Percentiles rank a stretch among this genome's conserved stretches.
These are phyloP conservation scores for Flabesymbios commensalis DNA, from an alignment of 2,888 invertebrate species.

Conservation along the genomic window DNA sequence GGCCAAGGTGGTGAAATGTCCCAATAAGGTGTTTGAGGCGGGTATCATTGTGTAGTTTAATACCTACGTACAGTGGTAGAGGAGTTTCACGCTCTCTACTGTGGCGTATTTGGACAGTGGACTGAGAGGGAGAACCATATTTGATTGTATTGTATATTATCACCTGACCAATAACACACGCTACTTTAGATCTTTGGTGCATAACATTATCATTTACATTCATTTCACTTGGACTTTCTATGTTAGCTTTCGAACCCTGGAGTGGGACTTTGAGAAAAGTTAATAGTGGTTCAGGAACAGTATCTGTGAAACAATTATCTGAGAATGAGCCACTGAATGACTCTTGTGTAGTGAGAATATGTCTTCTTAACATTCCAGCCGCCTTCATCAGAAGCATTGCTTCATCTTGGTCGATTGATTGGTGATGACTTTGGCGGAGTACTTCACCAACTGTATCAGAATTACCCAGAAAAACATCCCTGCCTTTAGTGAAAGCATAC, in stretches of 20 bases:
- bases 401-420: constrained; percentile 7
- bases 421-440: neutral
- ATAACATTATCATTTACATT: neutral
- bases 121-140: neutral
- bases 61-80: constrained; percentile 1
- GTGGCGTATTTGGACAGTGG: constrained; percentile 5
- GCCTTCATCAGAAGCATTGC: neutral
- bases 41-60: constrained; percentile 1
- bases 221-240: neutral
- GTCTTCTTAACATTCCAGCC: neutral
- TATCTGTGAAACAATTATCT: neutral
- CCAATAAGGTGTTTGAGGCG: neutral
- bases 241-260: neutral
- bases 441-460: neutral
- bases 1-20: neutral
- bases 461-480: constrained; percentile 4
- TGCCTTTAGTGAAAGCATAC: neutral
- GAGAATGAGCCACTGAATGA: constrained; percentile 3
- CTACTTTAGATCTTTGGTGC: neutral
- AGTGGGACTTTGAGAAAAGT: neutral
- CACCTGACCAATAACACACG: neutral
- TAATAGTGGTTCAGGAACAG: neutral
- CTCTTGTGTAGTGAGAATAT: neutral
- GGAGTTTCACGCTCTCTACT: constrained; percentile 6
- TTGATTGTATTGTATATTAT: constrained; percentile 4